Evolutionary conservation across 2,888 invertebrate species (phyloP).

Genomic region (Sinopyrophorus schimmeli): DNA sequence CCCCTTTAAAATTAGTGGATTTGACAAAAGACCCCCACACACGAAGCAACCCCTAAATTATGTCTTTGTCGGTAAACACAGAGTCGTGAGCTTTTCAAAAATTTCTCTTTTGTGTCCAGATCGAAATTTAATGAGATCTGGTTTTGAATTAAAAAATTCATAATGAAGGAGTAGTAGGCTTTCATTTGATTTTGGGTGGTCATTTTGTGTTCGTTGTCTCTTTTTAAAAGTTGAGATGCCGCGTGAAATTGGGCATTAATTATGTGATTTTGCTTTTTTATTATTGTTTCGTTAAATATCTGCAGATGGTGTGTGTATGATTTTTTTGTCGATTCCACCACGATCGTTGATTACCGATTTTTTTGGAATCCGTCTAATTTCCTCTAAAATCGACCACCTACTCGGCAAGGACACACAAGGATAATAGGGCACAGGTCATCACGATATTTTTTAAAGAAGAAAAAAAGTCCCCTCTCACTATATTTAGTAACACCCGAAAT

Average conservation of each 20-base stretch:
- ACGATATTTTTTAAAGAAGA: no score
- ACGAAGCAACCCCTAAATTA: no score
- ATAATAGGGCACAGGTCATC: constrained; percentile 34
- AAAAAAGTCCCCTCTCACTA: constrained; percentile 26
- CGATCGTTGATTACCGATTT: neutral
- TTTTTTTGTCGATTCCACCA: constrained; percentile 3
- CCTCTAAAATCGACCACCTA: constrained; percentile 32
- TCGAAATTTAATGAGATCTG: no score
- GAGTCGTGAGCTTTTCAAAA: no score
- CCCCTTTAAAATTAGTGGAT: no score
- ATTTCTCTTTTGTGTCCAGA: no score
- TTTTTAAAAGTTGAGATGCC: constrained; percentile 42
- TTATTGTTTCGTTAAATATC: constrained; percentile 14
- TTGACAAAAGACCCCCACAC: no score
- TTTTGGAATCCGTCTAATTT: constrained; percentile 22
- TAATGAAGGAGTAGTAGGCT: no score
- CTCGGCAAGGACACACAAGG: constrained; percentile 32
- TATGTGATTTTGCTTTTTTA: constrained; percentile 36
- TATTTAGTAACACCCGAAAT: constrained; percentile 35
- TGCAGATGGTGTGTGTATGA: neutral
- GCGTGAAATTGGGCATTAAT: constrained; percentile 44
- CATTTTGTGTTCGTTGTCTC: constrained; percentile 34
- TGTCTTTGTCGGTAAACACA: no score
- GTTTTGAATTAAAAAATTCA: no score
- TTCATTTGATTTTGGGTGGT: constrained; percentile 40